Base-by-base conservation (phyloP, 1,140 invertebrate genomes). In the Micrasema minimum region DNA sequence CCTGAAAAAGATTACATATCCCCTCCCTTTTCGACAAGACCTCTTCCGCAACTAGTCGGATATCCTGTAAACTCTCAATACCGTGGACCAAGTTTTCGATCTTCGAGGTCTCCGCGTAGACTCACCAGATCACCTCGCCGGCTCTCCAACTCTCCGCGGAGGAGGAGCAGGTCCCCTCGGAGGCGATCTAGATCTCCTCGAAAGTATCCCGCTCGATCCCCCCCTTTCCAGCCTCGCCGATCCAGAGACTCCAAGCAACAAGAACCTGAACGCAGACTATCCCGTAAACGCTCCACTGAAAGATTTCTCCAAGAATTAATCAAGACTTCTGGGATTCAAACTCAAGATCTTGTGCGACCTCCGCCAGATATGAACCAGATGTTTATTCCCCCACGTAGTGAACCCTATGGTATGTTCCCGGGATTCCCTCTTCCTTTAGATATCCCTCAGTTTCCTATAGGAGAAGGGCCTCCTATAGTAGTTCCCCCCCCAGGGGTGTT, bases 381-480 rank as follows among this genome's bases (percentile, higher is more conserved):
- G 16, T 53, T 23, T 31, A 31, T 11, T 31, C 51, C 51, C 6
- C 26, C 26, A 7, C 26, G 2, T 31, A 4, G 51, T 14, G n/a
- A 1, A n/a, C n/a, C 51, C 51, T 23, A 35, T 31, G 51, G 14
- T 16, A 26, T 53, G n/a, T 53, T 53, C n/a, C 1, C 14, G 3
- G 51, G 23, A 31, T 53, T 53, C 10, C 59, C 59, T 62, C 59
- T 38, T 62, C 55, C 55, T 14, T 59, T 37, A 38, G 37, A 41
- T 38, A 14, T 38, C 12, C 18, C 14, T 48, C 45, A 14, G 14
- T 20, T 20, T 14, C 16, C 45, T 14, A 18, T 48, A 4, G 7
- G 7, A 2, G 7, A 31, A 2, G 3, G 16, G 45, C 45, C 45
- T 18, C 16, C 16, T 20, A 14, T 20, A 9, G 14, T 2, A 18